Conservation (phyloP, 2,888 invertebrate species). For the Balanococcus diminutus region DNA sequence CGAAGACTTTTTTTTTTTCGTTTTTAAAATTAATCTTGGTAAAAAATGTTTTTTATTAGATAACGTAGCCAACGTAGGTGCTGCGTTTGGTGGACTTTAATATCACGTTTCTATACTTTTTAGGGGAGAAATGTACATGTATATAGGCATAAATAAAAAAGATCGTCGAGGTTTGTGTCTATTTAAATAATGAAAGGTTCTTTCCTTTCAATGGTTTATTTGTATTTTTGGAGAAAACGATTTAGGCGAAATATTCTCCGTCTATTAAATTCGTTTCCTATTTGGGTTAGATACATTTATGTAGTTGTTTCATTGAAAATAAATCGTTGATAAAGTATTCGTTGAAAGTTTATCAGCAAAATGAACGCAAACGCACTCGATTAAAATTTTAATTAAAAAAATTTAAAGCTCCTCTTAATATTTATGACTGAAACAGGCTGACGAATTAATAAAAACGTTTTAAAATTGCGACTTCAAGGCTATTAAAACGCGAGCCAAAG, state of each 20-base stretch:
- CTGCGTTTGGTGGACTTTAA: not conserved
- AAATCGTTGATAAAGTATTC: conserved; percentile 21
- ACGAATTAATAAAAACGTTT: conserved; percentile 41
- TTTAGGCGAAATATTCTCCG: not conserved
- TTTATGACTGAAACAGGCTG: conserved; percentile 34
- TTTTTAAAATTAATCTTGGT: not conserved
- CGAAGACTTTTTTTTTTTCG: not conserved
- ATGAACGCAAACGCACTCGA: conserved; percentile 20
- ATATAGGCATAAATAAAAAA: not conserved
- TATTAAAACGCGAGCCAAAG: conserved; percentile 25
- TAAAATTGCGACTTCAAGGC: conserved; percentile 20
- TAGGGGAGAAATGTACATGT: not conserved
- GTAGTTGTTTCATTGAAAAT: not conserved
- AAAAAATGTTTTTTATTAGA: not conserved
- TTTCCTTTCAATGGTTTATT: not conserved
- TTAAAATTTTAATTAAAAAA: conserved; percentile 43
- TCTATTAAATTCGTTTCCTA: not conserved
- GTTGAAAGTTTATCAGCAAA: not conserved
- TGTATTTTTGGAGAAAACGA: not conserved
- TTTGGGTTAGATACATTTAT: not conserved
- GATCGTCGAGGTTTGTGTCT: not conserved
- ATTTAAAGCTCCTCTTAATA: conserved; percentile 22
- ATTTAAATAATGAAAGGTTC: not conserved
- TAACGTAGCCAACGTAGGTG: too few species aligned
- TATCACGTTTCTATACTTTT: not conserved